A percentile compares a stretch with the other conserved stretches of the same genome.
Conservation (phyloP, 1,140 invertebrate species). For the Trichogramma pretiosum region DNA sequence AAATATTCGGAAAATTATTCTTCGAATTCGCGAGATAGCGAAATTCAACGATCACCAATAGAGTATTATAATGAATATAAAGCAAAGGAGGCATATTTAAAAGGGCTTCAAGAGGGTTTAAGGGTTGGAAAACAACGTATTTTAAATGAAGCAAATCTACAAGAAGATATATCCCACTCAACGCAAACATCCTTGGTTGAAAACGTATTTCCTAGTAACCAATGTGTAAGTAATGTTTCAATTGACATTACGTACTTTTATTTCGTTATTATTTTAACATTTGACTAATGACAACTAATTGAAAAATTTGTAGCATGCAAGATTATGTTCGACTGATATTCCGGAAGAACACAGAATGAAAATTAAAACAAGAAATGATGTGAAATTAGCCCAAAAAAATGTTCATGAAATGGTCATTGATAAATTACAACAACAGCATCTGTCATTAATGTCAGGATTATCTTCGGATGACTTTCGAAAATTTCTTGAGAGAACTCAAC, state of each 20-base stretch:
- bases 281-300: conserved; percentile 30
- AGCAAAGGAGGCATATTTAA: conserved; percentile 6
- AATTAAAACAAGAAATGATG: conserved; percentile 67
- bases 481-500: conserved; percentile 40
- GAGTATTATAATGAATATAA: too few species aligned
- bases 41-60: too few species aligned
- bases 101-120: conserved; percentile 11
- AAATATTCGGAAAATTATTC: too few species aligned
- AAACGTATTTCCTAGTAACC: conserved; percentile 28
- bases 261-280: background rate
- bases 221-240: conserved; percentile 22
- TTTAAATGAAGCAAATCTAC: conserved; percentile 13
- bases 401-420: conserved; percentile 29
- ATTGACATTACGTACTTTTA: conserved; percentile 17
- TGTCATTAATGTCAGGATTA: conserved; percentile 32
- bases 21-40: too few species aligned
- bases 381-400: conserved; percentile 50
- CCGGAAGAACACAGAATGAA: conserved; percentile 73
- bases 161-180: conserved; percentile 18
- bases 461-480: conserved; percentile 42
- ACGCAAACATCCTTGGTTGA: conserved; percentile 21
- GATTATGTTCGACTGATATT: conserved; percentile 61
- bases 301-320: conserved; percentile 40
- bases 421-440: conserved; percentile 33
- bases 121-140: conserved; percentile 13